Evolutionary conservation across 2,888 invertebrate genomes (phyloP), one percentile per base, ranked within the genome.

Genomic region (Endotricha flammealis): DNA sequence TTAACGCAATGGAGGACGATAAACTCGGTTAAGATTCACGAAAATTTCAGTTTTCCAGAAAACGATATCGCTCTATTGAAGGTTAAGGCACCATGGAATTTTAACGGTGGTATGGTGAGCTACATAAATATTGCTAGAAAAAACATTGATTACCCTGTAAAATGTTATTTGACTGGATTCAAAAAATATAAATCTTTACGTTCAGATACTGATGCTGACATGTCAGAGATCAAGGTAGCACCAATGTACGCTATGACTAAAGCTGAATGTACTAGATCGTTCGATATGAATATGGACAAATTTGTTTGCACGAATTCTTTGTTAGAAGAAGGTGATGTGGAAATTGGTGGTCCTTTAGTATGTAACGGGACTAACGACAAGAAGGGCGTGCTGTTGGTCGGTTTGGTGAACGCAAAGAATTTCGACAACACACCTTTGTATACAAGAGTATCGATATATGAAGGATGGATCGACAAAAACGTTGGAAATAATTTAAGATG

Each of bases 31-130:
- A 32, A 49, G 0, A 1, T 63, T 0, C 59, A 69, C 41, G n/a
- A 16, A 2, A 7, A 48, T 2, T 69, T 55, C 37, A 9, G 50
- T 12, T 69, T 64, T 29, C 69, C 67, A 1, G 25, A 2, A 33
- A 48, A 72, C 36, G 80, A 80, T 23, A 71, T 80, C 12, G 76
- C 79, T 0, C 1, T 79, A 3, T 49, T 60, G 0, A 39, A 46
- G 5, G 44, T 69, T 0, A 30, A 64, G 2, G 7, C n/a, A 0
- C 32, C 43, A 0, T 77, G 66, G 64, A 30, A 41, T 2, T 76
- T 51, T 17, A 51, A 10, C 12, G 1, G 10, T 12, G 1, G 4
- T 16, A 16, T 3, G 3, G 16, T 16, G 4, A 16, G 6, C 6
- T 16, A 4, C 6, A 16, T 16, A 16, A 3, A 6, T 16, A 16